phyloP scores from a whole-genome alignment of 1,140 invertebrate species.

The Caenorhabditis latens region DNA sequence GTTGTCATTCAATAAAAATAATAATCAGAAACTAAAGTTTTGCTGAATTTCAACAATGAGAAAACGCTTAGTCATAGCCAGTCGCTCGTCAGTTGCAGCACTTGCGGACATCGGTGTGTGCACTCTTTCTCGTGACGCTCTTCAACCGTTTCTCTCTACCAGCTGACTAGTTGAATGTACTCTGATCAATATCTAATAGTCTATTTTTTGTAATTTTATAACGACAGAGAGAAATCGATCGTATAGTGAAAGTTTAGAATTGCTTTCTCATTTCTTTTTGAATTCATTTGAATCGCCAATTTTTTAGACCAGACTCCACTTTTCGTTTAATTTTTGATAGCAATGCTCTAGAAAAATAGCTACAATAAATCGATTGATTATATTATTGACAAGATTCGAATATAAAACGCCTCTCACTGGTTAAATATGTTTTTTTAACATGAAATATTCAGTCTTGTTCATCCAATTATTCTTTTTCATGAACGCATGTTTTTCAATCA shows the following conservation, averaged over 20 bases:
- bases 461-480: no score
- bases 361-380: no score
- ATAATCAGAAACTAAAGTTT: background rate
- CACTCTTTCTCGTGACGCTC: slow-evolving; percentile 20
- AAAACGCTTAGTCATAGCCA: background rate
- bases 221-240: background rate
- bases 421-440: no score
- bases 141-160: background rate
- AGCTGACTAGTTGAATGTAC: slow-evolving; percentile 18
- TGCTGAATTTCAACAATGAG: background rate
- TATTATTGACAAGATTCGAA: no score
- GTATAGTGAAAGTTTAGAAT: background rate
- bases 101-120: slow-evolving; percentile 4
- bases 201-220: background rate
- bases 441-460: no score
- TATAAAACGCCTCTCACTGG: no score
- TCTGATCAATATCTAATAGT: slow-evolving; percentile 18
- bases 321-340: no score
- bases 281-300: no score
- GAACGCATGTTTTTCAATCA: background rate
- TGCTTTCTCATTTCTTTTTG: no score
- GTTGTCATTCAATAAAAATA: background rate
- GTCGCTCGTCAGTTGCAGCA: background rate
- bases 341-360: no score
- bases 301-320: no score